Evolutionary conservation across 2,113 vertebrate species (phyloP).

Genomic region (Aviceda subcristata): DNA sequence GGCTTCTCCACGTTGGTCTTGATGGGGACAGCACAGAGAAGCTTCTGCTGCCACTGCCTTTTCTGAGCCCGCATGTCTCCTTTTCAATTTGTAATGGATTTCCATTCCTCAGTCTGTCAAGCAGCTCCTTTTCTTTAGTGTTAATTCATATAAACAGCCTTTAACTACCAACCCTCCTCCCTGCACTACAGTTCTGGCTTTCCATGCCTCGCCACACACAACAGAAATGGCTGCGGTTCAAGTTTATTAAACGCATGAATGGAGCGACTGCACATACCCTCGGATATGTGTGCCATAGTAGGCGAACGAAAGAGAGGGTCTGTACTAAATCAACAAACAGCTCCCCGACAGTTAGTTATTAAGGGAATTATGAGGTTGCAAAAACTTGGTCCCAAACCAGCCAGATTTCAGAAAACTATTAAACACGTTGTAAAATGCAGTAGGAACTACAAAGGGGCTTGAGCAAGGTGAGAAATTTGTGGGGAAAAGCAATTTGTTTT

Average conservation of each 20-base stretch:
- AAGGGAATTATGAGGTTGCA: not conserved
- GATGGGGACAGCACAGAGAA: not conserved
- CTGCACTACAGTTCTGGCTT: not conserved
- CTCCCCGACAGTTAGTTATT: not conserved
- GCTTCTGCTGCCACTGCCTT: not conserved
- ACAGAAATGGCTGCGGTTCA: not conserved
- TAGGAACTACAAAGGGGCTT: not conserved
- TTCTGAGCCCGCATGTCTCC: not conserved
- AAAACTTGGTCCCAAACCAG: not conserved
- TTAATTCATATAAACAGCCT: not conserved
- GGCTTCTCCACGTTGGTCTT: not conserved
- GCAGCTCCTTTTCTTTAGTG: not conserved
- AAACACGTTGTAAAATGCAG: not conserved
- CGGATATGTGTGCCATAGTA: rapidly evolving
- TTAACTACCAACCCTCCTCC: not conserved
- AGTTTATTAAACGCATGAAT: not conserved
- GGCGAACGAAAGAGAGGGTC: not conserved
- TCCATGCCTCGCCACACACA: not conserved
- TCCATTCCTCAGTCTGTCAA: not conserved
- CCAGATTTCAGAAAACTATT: not conserved
- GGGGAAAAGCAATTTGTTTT: not conserved
- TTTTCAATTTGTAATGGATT: not conserved
- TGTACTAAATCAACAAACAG: not conserved
- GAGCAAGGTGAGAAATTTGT: not conserved
- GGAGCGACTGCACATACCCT: not conserved